Evolutionary conservation across 2,797 vertebrate genomes (phyloP).

Genomic region (Eleutherodactylus coqui): DNA sequence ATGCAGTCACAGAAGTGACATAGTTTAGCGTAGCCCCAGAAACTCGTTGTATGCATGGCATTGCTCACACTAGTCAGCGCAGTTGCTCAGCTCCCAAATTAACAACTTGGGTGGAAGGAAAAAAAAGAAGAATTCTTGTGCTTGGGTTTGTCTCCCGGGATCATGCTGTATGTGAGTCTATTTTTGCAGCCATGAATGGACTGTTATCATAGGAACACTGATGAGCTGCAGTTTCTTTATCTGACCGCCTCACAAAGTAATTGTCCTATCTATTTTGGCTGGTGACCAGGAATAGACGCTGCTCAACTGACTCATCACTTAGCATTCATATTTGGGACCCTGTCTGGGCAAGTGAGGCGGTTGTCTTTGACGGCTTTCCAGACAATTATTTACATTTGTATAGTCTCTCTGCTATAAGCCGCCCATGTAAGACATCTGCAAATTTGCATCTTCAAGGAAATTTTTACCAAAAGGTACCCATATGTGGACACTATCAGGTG

Average conservation of each 20-base stretch:
- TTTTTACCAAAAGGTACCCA: not conserved
- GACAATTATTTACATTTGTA: slow-evolving; percentile 7
- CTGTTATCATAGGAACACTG: slow-evolving; percentile 30
- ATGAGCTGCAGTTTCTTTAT: slow-evolving; percentile 30
- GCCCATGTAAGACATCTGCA: not conserved
- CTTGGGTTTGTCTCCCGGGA: not conserved
- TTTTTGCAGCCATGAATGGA: slow-evolving; percentile 23
- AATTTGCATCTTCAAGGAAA: not conserved
- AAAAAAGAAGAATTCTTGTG: not conserved
- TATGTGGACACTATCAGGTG: too few species aligned
- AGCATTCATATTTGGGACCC: not conserved
- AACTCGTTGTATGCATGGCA: not conserved
- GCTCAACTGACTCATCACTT: slow-evolving; percentile 38
- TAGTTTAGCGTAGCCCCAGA: slow-evolving; percentile 7
- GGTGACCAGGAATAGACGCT: slow-evolving; percentile 27
- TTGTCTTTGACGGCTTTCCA: not conserved
- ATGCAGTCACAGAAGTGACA: not conserved
- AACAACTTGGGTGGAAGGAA: not conserved
- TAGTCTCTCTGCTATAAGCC: not conserved
- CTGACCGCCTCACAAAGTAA: slow-evolving; percentile 33
- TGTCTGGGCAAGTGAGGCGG: not conserved
- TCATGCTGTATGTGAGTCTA: slow-evolving; percentile 6
- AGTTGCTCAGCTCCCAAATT: slow-evolving; percentile 20
- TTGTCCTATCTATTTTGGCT: slow-evolving; percentile 42
- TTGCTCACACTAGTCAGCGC: not conserved